Evolutionary conservation across 2,113 vertebrate genomes (phyloP), one percentile per base, ranked within the genome.

Genomic region (Larimichthys crocea): DNA sequence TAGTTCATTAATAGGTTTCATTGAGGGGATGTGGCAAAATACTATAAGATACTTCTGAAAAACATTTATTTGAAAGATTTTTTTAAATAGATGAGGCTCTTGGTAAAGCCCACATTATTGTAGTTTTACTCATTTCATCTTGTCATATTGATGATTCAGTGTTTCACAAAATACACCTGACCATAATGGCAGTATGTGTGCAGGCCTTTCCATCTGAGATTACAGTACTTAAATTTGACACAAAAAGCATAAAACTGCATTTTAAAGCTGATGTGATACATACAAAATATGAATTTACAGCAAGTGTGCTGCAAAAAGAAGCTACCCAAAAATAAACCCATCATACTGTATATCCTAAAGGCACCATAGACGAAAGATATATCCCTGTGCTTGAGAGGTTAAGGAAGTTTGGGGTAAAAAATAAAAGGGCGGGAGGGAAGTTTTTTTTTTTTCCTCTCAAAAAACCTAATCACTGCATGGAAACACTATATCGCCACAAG

Each of bases 281-380:
- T 63, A 84, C 22, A 90, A 86, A 83, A 87, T 46, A 49, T 29
- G 8, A 81, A 66, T 42, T 55, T 20, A 80, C 46, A 85, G 62
- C 53, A 63, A 87, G 29, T 73, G 48, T 64, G 44, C 57, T 74
- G 65, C 74, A 85, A 74, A 73, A 79, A 86, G 64, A 88, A 74
- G 74, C 69, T 75, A 77, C 61, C 75, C 50, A 29, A 74, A 84
- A 84, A 83, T 67, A 80, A 89, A 86, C 56, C 89, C 71, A 76
- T 89, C 65, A 75, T 35, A 83, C 63, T 74, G 75, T 76, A 70
- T 70, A 74, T 88, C 76, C 82, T 88, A 88, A 93, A 94, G 91
- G 93, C 93, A 93, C 92, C 90, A 80, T 89, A 90, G 79, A 91
- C 78, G 78, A 89, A 40, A 91, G 77, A 85, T 67, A 84, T 57